Base-by-base conservation (phyloP, 1,140 invertebrate species). In the Magallana angulata region DNA sequence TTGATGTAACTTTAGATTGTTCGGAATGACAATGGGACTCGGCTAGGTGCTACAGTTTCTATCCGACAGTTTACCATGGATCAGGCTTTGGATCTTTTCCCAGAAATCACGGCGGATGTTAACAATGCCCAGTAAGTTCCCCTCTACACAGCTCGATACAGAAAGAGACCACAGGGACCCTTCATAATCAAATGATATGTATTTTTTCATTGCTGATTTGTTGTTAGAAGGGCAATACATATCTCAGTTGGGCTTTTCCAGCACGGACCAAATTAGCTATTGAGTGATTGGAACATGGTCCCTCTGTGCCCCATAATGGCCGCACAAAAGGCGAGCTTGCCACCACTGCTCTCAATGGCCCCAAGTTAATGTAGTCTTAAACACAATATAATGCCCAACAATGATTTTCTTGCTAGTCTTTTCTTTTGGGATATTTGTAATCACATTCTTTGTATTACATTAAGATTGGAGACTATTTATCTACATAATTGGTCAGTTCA, bases 151-250 rank as follows among this genome's bases (percentile, higher is more conserved):
- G 8, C 68, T 36, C 36, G 36, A 48, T 76, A 12, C 9, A 30
- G 24, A 76, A 76, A 30, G 68, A 12, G 68, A 76, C 68, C 68
- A 7, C 6, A 3, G 68, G 68, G 68, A 76, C 18, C 24, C 30
- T 30, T 30, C 14, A 36, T 76, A 30, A 76, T 76, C 18, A 9
- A 76, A 76, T 36, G 68, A 30, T 76, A 76, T 76, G 36, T 76
- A 48, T 76, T 76, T 71, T 71, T 76, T 76, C 24, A 36, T 76
- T 12, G 24, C 68, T 76, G 68, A 76, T 12, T 76, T 76, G 68
- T 36, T 76, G 68, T 76, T 76, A 30, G 18, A 30, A 76, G 24
- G 24, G 68, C 68, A 76, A 64, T 64, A 16, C 16, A 64, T 7
- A 64, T 64, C 60, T 7, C 60, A n/a, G 60, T n/a, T 18, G 18